phyloP scores from a whole-genome alignment of 2,888 invertebrate species.

The Hydroisotoma schaefferi region DNA sequence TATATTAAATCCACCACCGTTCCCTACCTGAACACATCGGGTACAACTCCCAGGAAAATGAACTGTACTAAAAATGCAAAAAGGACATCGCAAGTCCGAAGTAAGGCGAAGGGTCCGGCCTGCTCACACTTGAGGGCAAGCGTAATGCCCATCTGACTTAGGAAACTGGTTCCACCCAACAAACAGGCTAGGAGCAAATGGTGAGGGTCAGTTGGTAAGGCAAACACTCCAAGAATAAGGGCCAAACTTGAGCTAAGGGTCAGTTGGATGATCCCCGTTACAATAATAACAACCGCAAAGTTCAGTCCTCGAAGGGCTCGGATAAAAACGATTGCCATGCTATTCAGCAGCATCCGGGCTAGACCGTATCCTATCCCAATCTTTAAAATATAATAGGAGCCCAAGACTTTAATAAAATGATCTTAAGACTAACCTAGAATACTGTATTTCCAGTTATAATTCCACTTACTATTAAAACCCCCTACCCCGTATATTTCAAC shows the following conservation, averaged over 20 bases:
- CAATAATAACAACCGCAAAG: conserved; percentile 29
- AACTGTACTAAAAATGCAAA: conserved; percentile 43
- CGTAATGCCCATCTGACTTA: conserved; percentile 29
- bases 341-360: conserved; percentile 22
- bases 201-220: conserved; percentile 16
- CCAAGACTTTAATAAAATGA: too few relatives aligned
- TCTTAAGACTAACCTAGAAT: too few relatives aligned
- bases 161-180: conserved; percentile 23
- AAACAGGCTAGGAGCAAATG: conserved; percentile 19
- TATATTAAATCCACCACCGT: too few relatives aligned
- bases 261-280: conserved; percentile 34
- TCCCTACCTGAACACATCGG: conserved; percentile 36
- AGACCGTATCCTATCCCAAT: conserved; percentile 34
- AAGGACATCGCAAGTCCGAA: conserved; percentile 25
- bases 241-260: conserved; percentile 15
- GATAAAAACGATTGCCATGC: conserved; percentile 31
- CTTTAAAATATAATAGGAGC: too few relatives aligned
- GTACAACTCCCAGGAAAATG: conserved; percentile 30
- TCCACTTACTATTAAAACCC: too few relatives aligned
- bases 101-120: conserved; percentile 35
- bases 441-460: too few relatives aligned
- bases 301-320: conserved; percentile 38
- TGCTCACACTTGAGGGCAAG: conserved; percentile 39
- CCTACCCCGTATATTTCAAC: too few relatives aligned
- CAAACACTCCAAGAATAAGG: conserved; percentile 23